Percentiles rank a stretch among this genome's conserved stretches.
These are phyloP conservation scores for Theocolax elegans DNA, from an alignment of 1,140 invertebrate genomes.

Conservation along the genomic window DNA sequence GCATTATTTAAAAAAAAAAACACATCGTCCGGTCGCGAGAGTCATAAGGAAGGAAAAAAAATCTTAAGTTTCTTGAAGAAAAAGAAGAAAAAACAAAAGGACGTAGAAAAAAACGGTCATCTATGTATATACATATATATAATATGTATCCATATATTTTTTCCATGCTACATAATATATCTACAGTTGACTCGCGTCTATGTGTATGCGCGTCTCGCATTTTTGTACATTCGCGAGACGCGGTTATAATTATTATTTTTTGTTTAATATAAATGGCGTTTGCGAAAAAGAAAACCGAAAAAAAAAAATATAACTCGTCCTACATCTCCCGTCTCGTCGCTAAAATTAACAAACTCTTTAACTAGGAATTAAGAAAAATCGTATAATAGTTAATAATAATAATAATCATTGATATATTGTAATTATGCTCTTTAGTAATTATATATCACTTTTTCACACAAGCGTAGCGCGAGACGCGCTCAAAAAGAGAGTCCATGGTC, in stretches of 20 bases:
- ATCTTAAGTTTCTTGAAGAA: slow-evolving; percentile 18
- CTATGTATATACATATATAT: slow-evolving; percentile 40
- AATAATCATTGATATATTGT: slow-evolving; percentile 23
- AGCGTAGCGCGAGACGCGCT: slow-evolving; percentile 10
- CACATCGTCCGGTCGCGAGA: slow-evolving; percentile 16
- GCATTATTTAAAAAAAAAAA: neutral
- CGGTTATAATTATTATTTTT: neutral
- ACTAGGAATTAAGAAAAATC: slow-evolving; percentile 16
- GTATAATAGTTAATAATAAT: slow-evolving; percentile 9
- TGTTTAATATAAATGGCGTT: neutral
- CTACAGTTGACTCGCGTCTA: slow-evolving; percentile 25
- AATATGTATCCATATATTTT: slow-evolving; percentile 35
- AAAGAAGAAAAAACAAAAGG: neutral
- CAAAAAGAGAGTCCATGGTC: too few relatives aligned
- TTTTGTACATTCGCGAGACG: slow-evolving; percentile 8
- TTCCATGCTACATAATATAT: slow-evolving; percentile 38
- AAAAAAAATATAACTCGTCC: neutral
- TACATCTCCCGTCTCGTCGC: neutral
- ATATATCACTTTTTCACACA: slow-evolving; percentile 33
- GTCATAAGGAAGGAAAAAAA: slow-evolving; percentile 11
- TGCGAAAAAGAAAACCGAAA: neutral
- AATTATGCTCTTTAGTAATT: slow-evolving; percentile 35
- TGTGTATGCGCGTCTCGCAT: neutral
- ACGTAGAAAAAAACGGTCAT: slow-evolving; percentile 21
- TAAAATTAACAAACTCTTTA: slow-evolving; percentile 18